phyloP scores from a whole-genome alignment of 2,797 vertebrate species.

The Tokudaia muenninki region DNA sequence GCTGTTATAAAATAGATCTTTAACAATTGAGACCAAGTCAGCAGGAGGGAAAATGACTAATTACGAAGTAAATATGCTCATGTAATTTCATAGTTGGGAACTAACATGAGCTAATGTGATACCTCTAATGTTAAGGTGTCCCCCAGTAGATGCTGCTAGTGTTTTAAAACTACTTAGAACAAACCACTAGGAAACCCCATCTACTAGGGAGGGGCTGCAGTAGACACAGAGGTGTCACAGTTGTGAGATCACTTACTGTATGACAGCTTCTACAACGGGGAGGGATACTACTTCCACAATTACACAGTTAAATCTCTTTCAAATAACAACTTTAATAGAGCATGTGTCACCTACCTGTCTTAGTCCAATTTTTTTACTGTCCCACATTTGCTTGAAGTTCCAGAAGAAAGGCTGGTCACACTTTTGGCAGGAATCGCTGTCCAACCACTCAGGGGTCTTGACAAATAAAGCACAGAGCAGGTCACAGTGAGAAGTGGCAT shows the following conservation, averaged over 20 bases:
- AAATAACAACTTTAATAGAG: neutral
- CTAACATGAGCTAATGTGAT: neutral
- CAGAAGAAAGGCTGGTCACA: conserved; percentile 99
- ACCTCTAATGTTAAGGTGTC: neutral
- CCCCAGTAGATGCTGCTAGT: neutral
- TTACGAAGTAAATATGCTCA: conserved; percentile 24
- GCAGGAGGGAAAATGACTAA: neutral
- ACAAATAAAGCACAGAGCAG: conserved; percentile 71
- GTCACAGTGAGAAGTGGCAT: conserved; percentile 32
- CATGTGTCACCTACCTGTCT: conserved; percentile 92
- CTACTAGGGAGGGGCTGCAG: neutral
- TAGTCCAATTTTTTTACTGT: conserved; percentile 98
- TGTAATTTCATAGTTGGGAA: neutral
- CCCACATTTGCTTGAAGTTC: conserved; percentile 99
- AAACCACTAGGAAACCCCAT: neutral
- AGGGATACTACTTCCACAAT: neutral
- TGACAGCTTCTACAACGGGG: neutral
- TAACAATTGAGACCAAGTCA: conserved; percentile 11
- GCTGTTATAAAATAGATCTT: neutral
- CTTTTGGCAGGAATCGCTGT: conserved; percentile 99
- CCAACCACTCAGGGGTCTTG: conserved; percentile 98
- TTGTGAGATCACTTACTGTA: neutral
- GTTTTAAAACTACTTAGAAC: conserved; percentile 37
- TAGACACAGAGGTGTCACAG: neutral
- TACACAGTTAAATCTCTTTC: neutral